Base-by-base conservation (phyloP, 1,140 invertebrate species). In the Anastrepha obliqua region DNA sequence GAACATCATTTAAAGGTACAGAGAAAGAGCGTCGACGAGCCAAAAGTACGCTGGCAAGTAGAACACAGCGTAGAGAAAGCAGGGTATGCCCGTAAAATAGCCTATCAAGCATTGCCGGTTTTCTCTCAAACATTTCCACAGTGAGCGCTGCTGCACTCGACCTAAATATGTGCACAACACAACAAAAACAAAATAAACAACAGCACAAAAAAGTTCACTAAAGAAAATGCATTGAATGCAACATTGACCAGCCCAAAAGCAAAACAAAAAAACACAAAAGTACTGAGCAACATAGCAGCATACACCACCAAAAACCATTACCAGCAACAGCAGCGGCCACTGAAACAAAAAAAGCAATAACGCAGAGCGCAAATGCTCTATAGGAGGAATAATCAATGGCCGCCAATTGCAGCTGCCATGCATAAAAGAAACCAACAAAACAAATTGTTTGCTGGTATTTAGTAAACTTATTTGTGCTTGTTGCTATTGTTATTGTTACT, bases 61-160 rank as follows among this genome's bases (percentile, higher is more conserved):
- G 60, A n/a, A 62, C 4, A n/a, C 17, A n/a, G 17, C 11, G 60
- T 13, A 13, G 17, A 62, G 15, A 17, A n/a, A 13, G 60, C 60
- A 62, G 60, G 60, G 8, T 13, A n/a, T 13, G 60, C 13, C 60
- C 1, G 60, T 87, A 89, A 88, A 88, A 86, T 81, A 78, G 89
- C 29, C 15, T 6, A n/a, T 20, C 5, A 47, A 74, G 44, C 67
- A 74, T 11, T 2, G 44, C 5, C 29, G 9, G n/a, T 74, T 29
- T 29, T 29, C 29, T 29, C 29, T 47, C 59, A 88, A 88, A 85
- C 44, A 67, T 70, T 87, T 85, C 88, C 65, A 62, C 85, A 87
- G 64, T 67, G 62, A 64, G 60, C 64, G 42, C 29, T 29, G 29
- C 29, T 29, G 60, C 62, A 87, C 65, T 87, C 62, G 86, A 87